Percentiles rank a stretch among this genome's conserved stretches.
Evolutionary conservation across 2,113 vertebrate genomes (phyloP).

Genomic region (Caranx ignobilis): DNA sequence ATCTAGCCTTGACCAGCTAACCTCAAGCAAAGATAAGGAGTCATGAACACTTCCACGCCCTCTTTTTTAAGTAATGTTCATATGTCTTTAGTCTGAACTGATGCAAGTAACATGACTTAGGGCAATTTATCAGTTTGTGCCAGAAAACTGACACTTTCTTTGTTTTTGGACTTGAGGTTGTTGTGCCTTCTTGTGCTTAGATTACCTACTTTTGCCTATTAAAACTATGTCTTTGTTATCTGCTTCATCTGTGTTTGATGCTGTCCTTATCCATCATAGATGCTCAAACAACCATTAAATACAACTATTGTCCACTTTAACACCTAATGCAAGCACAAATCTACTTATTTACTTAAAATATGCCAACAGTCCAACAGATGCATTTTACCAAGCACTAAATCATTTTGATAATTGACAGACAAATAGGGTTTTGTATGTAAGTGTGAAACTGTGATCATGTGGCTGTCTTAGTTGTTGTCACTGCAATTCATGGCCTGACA

Average conservation of each 20-base stretch:
- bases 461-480: constrained; percentile 35
- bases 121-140: too few relatives aligned
- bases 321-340: neutral
- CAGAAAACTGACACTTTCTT: too few relatives aligned
- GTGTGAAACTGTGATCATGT: neutral
- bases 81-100: neutral
- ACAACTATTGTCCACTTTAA: neutral
- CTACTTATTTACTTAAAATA: neutral
- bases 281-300: neutral
- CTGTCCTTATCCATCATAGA: neutral
- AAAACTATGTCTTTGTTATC: neutral
- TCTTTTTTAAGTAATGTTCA: neutral
- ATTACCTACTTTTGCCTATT: neutral
- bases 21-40: neutral
- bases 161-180: neutral
- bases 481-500: constrained; percentile 27
- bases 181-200: neutral
- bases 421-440: neutral
- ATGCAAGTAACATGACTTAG: neutral
- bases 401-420: neutral
- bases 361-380: neutral
- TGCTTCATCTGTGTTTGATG: neutral
- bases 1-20: neutral
- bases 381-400: neutral
- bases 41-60: neutral